Evolutionary conservation across 2,888 invertebrate species (phyloP), one percentile per base, ranked within the genome.

Genomic region (Actias luna): DNA sequence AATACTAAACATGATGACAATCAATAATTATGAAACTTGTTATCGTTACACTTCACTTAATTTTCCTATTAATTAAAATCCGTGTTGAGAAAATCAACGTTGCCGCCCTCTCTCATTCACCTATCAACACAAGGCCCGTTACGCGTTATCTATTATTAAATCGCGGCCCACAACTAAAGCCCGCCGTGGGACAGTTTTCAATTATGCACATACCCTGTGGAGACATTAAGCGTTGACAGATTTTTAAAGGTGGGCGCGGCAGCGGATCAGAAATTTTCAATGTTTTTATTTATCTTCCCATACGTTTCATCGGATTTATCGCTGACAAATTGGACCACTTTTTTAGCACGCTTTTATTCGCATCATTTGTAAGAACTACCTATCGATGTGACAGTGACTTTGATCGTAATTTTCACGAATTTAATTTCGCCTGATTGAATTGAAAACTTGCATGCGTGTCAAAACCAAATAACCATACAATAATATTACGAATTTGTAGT

Each of bases 111-210:
- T 31, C 57, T 25, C 42, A 5, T 25, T 31, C 61, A 42, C 33
- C 61, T 18, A 57, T 61, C 61, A 61, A 42, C 61, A 42, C 61
- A 16, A 31, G n/a, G 57, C n/a, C 36, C 75, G 75, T 80, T 72
- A 71, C 74, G 69, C 76, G 63, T 82, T 83, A 84, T 84, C 84
- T 83, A 75, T 79, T 82, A 81, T 83, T 82, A 82, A 83, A 85
- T 83, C 84, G 75, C 69, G 39, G 59, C 52, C 52, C 52, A 63
- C 59, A 68, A 68, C 66, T 64, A 73, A 72, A 72, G 59, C 68
- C 64, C 61, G 60, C 65, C 66, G 63, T 64, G 71, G 76, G 77
- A 78, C 83, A 82, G 78, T 82, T 84, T 87, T 87, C 85, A 87
- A 86, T 87, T 86, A 86, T 79, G 77, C 69, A 72, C 69, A 67